These are phyloP conservation scores for Dugesia japonica DNA, from an alignment of 2,888 invertebrate species.

Conservation along the genomic window DNA sequence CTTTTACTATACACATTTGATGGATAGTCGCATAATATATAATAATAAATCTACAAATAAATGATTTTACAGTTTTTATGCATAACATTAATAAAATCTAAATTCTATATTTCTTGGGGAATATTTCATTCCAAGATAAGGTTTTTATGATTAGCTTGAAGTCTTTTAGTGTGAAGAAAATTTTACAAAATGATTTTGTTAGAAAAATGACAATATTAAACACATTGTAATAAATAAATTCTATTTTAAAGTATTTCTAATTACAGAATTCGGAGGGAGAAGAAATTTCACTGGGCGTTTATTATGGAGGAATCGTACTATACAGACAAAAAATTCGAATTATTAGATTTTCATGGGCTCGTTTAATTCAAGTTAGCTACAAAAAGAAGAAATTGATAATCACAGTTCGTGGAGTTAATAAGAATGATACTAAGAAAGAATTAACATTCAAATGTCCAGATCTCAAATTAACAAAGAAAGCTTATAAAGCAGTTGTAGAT, in stretches of 20 bases:
- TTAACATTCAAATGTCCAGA: conserved; percentile 85
- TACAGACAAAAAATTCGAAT: conserved; percentile 82
- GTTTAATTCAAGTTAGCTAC: conserved; percentile 93
- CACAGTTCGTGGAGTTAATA: conserved; percentile 32
- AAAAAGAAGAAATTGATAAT: conserved; percentile 93
- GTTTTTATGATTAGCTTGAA: too few species aligned
- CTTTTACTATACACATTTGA: too few species aligned
- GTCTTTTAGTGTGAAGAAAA: too few species aligned
- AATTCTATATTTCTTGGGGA: too few species aligned
- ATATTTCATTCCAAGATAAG: too few species aligned
- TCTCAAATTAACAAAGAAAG: conserved; percentile 81
- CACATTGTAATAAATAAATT: too few species aligned
- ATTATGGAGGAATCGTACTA: conserved; percentile 84
- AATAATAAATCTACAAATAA: too few species aligned
- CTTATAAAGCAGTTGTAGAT: conserved; percentile 97
- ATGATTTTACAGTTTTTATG: too few species aligned
- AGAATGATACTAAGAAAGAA: conserved; percentile 59
- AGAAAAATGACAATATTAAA: too few species aligned
- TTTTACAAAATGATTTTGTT: too few species aligned
- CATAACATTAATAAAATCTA: too few species aligned
- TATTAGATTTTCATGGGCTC: conserved; percentile 96
- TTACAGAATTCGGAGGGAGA: conserved; percentile 72
- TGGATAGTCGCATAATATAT: too few species aligned
- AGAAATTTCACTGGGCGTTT: conserved; percentile 85
- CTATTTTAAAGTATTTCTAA: neutral